Conservation (phyloP, 1,140 invertebrate species). For the Eumeta japonica region DNA sequence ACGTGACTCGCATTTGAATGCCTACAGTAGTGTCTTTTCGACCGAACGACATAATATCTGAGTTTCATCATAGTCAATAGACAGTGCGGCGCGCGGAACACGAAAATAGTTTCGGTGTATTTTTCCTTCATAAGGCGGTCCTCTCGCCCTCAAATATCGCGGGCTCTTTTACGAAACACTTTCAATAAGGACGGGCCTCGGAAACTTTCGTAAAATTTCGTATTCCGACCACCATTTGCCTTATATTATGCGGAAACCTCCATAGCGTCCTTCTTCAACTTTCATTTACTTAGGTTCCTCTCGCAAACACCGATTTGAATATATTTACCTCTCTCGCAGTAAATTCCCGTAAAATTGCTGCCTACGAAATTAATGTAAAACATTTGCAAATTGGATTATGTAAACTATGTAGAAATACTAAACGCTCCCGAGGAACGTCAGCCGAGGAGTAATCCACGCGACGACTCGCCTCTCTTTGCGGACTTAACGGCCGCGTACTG, state of each 20-base stretch:
- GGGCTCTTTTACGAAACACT: too few relatives aligned
- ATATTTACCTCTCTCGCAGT: slow-evolving; percentile 12
- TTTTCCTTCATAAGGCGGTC: slow-evolving; percentile 11
- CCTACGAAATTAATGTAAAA: slow-evolving; percentile 16
- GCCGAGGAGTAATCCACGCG: too few relatives aligned
- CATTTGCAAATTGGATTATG: slow-evolving; percentile 16
- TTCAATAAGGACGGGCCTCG: slow-evolving; percentile 24
- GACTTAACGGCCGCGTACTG: too few relatives aligned
- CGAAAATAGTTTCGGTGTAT: slow-evolving; percentile 1
- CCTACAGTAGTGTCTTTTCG: too few relatives aligned
- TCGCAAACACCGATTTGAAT: slow-evolving; percentile 28
- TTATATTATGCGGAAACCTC: slow-evolving; percentile 23
- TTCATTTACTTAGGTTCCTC: slow-evolving; percentile 31
- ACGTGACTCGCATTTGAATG: too few relatives aligned
- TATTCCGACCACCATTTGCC: slow-evolving; percentile 22
- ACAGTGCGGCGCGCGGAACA: slow-evolving; percentile 20
- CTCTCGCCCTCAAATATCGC: too few relatives aligned
- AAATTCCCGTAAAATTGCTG: slow-evolving; percentile 16
- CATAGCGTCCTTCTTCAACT: slow-evolving; percentile 19
- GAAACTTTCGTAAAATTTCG: slow-evolving; percentile 23
- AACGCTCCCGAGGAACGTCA: too few relatives aligned
- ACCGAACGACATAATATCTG: too few relatives aligned
- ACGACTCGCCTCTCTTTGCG: too few relatives aligned
- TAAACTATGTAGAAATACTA: slow-evolving; percentile 14
- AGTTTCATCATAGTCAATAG: slow-evolving; percentile 25